A percentile compares a stretch with the other conserved stretches of the same genome.
Conservation (phyloP, 2,113 vertebrate species). For the Malurus alboscapulatus region DNA sequence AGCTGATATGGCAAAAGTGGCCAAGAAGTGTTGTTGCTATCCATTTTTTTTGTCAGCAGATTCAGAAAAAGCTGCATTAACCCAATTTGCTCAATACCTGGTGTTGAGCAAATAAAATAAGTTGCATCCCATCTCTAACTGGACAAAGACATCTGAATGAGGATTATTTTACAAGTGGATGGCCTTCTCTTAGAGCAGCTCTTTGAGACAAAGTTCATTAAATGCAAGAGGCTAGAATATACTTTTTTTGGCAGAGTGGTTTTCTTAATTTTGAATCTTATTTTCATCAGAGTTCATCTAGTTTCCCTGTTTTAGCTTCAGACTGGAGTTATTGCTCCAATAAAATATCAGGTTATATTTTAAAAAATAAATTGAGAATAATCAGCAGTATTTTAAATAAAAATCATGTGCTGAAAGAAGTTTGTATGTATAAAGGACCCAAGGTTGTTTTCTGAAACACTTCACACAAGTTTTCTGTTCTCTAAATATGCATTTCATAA, state of each 20-base stretch:
- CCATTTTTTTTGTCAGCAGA: neutral
- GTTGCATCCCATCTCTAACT: neutral
- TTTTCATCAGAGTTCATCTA: neutral
- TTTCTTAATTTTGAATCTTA: neutral
- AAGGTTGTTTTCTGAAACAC: neutral
- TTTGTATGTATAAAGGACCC: neutral
- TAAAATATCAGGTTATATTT: neutral
- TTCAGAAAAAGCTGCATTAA: slow-evolving; percentile 10
- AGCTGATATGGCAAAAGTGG: neutral
- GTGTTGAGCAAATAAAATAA: neutral
- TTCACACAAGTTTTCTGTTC: neutral
- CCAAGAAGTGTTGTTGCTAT: neutral
- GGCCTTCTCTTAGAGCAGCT: neutral
- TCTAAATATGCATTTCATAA: neutral
- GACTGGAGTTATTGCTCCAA: neutral
- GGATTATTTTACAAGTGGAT: neutral
- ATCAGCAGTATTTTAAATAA: neutral
- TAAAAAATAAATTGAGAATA: neutral
- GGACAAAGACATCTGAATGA: neutral
- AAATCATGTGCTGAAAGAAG: neutral
- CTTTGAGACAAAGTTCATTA: neutral
- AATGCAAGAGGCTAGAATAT: neutral
- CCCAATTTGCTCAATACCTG: neutral
- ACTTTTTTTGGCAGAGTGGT: neutral
- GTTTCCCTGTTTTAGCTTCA: neutral